A percentile compares a stretch with the other conserved stretches of the same genome.
These are phyloP conservation scores for Babylonia areolata DNA, from an alignment of 1,140 invertebrate genomes.

Conservation along the genomic window DNA sequence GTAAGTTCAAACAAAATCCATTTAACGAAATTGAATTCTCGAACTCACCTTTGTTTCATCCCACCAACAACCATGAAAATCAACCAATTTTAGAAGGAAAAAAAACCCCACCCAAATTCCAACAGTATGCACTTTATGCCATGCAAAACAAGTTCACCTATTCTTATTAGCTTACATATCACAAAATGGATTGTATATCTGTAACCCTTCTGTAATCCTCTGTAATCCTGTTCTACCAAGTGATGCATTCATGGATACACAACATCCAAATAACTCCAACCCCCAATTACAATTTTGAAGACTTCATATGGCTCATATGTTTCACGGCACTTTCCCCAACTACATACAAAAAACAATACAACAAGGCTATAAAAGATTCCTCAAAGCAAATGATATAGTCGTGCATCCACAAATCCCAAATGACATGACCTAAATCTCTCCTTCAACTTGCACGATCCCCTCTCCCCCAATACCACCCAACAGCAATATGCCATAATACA, in stretches of 20 bases:
- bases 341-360: constrained; percentile 26
- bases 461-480: neutral
- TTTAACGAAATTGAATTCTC: no score
- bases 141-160: no score
- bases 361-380: constrained; percentile 25
- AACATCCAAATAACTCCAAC: constrained; percentile 13
- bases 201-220: no score
- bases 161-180: no score
- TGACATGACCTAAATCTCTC: neutral
- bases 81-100: no score
- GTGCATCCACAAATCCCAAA: constrained; percentile 31
- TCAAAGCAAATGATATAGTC: constrained; percentile 26
- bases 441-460: neutral
- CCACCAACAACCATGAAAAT: no score
- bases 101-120: neutral
- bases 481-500: constrained; percentile 18
- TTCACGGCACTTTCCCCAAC: constrained; percentile 34
- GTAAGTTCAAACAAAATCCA: no score
- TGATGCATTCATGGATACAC: constrained; percentile 31
- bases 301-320: constrained; percentile 34
- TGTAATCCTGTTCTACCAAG: neutral
- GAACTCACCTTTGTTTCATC: no score
- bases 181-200: no score
- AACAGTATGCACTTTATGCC: no score
- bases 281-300: constrained; percentile 34